Percentiles rank a stretch among this genome's conserved stretches.
phyloP scores from a whole-genome alignment of 2,888 invertebrate species.

The Gibbula magus region DNA sequence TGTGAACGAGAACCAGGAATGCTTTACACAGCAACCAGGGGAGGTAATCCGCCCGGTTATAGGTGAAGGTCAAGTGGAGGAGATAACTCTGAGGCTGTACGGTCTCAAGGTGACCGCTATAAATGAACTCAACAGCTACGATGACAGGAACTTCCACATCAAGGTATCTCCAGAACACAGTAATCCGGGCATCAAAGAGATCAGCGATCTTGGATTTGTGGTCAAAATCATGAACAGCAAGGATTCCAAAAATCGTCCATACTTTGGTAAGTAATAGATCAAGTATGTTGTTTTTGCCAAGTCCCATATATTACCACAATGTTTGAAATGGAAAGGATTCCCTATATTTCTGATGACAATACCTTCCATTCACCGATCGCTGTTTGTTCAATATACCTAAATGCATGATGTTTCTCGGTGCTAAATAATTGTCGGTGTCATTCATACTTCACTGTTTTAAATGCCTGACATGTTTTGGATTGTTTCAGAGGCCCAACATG shows the following conservation, averaged over 20 bases:
- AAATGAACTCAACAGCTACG: slow-evolving; percentile 83
- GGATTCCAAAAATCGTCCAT: not conserved
- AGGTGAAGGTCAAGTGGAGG: slow-evolving; percentile 24
- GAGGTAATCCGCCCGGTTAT: slow-evolving; percentile 36
- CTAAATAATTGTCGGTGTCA: not conserved
- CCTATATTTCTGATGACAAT: not conserved
- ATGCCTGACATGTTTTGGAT: no score
- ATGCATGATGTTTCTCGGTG: no score
- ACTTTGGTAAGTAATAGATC: not conserved
- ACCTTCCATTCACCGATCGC: no score
- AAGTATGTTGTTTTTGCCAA: no score
- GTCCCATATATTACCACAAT: no score
- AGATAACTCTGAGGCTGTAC: slow-evolving; percentile 74
- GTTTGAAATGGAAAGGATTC: not conserved
- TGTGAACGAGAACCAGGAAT: no score
- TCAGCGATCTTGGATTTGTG: slow-evolving; percentile 76
- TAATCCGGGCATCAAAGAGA: slow-evolving; percentile 53
- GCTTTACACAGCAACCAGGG: slow-evolving; percentile 16
- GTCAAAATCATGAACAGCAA: slow-evolving; percentile 70
- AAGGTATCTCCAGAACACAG: slow-evolving; percentile 75
- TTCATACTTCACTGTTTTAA: no score
- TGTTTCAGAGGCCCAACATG: slow-evolving; percentile 50
- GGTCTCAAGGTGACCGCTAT: slow-evolving; percentile 80
- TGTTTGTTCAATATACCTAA: not conserved
- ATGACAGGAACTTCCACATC: slow-evolving; percentile 86